These are phyloP conservation scores for Tenebrio molitor DNA, from an alignment of 1,140 invertebrate genomes.

Conservation along the genomic window DNA sequence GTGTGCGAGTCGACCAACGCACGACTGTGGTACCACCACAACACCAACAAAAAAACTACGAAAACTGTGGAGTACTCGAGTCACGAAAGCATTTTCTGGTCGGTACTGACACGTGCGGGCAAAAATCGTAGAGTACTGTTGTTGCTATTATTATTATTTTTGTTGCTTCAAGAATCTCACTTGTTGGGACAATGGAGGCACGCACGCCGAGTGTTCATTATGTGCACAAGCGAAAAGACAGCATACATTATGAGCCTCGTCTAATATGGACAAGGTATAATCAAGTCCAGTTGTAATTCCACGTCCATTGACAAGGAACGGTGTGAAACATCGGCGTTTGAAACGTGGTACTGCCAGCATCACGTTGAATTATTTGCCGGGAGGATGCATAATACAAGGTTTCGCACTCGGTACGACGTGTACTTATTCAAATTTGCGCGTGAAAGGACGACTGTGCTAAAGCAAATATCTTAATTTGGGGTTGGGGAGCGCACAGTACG, in stretches of 20 bases:
- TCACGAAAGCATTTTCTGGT: no score
- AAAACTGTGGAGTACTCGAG: no score
- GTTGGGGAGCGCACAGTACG: conserved; percentile 1
- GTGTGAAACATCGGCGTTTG: neutral
- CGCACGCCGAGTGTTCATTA: no score
- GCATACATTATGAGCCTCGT: neutral
- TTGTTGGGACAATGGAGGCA: neutral
- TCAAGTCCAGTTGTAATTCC: conserved; percentile 17
- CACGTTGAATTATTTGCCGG: neutral
- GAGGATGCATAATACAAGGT: conserved; percentile 7
- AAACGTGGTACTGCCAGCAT: neutral
- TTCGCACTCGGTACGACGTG: neutral
- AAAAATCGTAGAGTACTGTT: no score
- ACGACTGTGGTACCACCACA: neutral
- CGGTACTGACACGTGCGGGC: no score
- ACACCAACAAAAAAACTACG: no score
- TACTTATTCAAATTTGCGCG: neutral
- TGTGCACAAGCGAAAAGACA: conserved; percentile 1
- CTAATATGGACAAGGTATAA: conserved; percentile 4
- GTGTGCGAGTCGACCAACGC: neutral
- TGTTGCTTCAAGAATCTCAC: conserved; percentile 8
- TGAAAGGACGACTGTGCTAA: neutral
- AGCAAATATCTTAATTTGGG: conserved; percentile 33
- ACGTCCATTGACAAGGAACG: conserved; percentile 26
- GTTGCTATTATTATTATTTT: no score